Evolutionary conservation across 1,140 invertebrate species (phyloP), one percentile per base, ranked within the genome.

Genomic region (Phymastichus coffea): DNA sequence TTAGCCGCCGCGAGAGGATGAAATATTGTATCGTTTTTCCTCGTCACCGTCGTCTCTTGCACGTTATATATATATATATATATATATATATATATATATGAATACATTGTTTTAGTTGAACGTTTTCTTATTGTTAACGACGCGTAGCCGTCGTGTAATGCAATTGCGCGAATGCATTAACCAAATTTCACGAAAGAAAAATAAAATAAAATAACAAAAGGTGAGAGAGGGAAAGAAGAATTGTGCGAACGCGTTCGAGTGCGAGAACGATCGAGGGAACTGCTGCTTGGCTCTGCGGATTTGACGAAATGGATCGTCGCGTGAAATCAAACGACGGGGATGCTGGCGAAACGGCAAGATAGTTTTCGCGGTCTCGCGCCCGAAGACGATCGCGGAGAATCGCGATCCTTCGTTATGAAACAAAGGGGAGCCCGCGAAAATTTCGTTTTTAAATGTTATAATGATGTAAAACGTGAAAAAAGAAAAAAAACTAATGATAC

Each of bases 381-480:
- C n/a, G n/a, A n/a, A n/a, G n/a, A n/a, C n/a, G n/a, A n/a, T n/a
- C n/a, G n/a, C n/a, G n/a, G n/a, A n/a, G n/a, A n/a, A n/a, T n/a
- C n/a, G n/a, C n/a, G n/a, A n/a, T n/a, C n/a, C n/a, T n/a, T n/a
- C 23, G 10, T 43, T 1, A n/a, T 22, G n/a, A n/a, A n/a, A n/a
- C n/a, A 12, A 25, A 19, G 35, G 23, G 30, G 15, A 48, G 26
- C 26, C 47, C 26, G 30, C 26, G n/a, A n/a, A n/a, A 17, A 49
- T 59, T 51, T 35, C 14, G 15, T 55, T 59, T 56, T 55, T 55
- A 22, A 63, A 63, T 64, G 20, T 60, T 57, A 56, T 19, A 51
- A 46, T n/a, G n/a, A n/a, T n/a, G n/a, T n/a, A n/a, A n/a, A n/a
- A 61, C 48, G 12, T 41, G 54, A 55, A 19, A 26, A 53, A 37